These are phyloP conservation scores for Sorex maritimensis DNA, from an alignment of 2,797 vertebrate genomes.

Conservation along the genomic window DNA sequence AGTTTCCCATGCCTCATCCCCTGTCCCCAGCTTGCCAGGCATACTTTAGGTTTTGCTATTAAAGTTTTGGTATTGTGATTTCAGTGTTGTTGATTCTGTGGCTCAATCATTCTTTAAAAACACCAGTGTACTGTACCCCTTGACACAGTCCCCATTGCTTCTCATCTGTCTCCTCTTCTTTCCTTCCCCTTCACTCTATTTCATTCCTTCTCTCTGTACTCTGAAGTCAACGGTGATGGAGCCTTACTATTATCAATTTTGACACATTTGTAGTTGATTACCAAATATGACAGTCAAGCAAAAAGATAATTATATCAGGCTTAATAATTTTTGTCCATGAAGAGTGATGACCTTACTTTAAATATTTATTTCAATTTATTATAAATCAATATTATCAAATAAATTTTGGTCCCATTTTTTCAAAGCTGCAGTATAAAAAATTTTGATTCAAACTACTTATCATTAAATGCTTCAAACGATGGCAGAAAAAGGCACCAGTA, in stretches of 20 bases:
- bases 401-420: not conserved
- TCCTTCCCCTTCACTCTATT: no score
- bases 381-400: slow-evolving; percentile 1
- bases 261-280: not conserved
- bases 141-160: no score
- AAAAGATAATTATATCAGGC: not conserved
- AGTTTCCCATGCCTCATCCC: no score
- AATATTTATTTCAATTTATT: slow-evolving; percentile 24
- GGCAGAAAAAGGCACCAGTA: not conserved
- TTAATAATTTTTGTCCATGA: not conserved
- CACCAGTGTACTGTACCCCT: no score
- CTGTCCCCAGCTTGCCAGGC: no score
- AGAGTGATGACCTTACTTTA: not conserved
- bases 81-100: no score
- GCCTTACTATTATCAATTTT: not conserved
- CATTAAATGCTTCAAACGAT: not conserved
- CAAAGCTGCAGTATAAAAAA: slow-evolving; percentile 15
- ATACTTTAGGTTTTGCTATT: no score
- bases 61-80: no score
- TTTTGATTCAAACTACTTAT: slow-evolving; percentile 45
- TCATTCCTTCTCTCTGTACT: no score
- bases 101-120: no score
- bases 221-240: no score
- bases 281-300: slow-evolving; percentile 7
- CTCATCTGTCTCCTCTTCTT: no score